A percentile compares a stretch with the other conserved stretches of the same genome.
Evolutionary conservation across 2,113 vertebrate genomes (phyloP).

Genomic region (Microtus montanus): DNA sequence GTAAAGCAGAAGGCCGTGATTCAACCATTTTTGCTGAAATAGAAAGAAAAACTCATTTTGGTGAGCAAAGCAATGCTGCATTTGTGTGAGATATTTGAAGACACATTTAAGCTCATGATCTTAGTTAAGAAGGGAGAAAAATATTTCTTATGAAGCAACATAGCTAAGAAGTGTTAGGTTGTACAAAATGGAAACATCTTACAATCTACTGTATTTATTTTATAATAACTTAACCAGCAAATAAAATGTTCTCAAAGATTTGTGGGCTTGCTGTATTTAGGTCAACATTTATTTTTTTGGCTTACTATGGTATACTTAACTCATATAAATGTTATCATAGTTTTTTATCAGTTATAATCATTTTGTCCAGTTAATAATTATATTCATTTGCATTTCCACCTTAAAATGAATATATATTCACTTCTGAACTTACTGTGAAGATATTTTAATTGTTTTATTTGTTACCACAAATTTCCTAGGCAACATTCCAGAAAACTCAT

Average conservation of each 20-base stretch:
- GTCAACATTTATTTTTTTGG: neutral
- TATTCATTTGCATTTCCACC: neutral
- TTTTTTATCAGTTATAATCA: constrained; percentile 16
- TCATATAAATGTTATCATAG: neutral
- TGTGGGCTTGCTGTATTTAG: neutral
- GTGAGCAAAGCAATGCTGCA: neutral
- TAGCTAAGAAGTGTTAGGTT: neutral
- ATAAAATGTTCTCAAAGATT: neutral
- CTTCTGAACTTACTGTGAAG: neutral
- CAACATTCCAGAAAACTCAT: neutral
- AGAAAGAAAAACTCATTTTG: neutral
- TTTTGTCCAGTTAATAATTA: constrained; percentile 12
- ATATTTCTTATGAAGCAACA: neutral
- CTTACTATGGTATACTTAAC: neutral
- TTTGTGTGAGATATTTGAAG: neutral
- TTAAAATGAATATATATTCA: neutral
- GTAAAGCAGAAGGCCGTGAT: neutral
- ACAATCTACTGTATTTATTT: neutral
- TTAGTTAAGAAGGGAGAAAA: neutral
- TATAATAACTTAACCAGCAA: neutral
- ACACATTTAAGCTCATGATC: neutral
- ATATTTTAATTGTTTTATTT: neutral
- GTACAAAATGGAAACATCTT: neutral
- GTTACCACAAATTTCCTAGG: neutral
- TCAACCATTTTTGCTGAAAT: neutral